Evolutionary conservation across 2,888 invertebrate species (phyloP), one percentile per base, ranked within the genome.

Genomic region (Heliconius ethilla): DNA sequence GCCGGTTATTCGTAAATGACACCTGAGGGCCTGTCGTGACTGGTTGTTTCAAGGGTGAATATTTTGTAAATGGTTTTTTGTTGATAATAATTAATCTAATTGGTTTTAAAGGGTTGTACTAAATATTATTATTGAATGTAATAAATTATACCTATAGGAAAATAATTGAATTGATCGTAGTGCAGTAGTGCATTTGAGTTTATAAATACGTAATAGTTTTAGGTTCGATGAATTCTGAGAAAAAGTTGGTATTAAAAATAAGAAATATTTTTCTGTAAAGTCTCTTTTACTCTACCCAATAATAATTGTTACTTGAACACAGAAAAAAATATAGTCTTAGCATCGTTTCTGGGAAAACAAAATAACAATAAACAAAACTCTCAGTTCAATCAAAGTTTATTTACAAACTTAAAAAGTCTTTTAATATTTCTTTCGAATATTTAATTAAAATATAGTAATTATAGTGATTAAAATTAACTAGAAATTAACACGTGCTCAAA

Each of bases 401-500:
- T 5, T 7, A 18, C 51, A 51, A 67, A 6, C 37, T 67, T n/a
- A 11, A n/a, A 67, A 67, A 67, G 2, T 67, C n/a, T n/a, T 37
- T 40, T 13, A 9, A 66, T 22, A 22, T 33, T 7, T 65, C 55
- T 29, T 22, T 18, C 2, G 18, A 33, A 33, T 22, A 33, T 2
- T 37, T 79, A 82, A 75, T 80, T 76, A 55, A 55, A n/a, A 10
- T 59, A 59, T 10, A 59, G 2, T 59, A 59, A 59, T 59, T 59
- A n/a, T 59, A 59, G 89, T 88, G 87, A 85, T 85, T 84, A 77
- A 87, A 89, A 90, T 89, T 88, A 91, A 91, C 87, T 84, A 87
- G 82, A 89, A 89, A 89, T 92, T 90, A 92, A 88, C 90, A 91
- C 91, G 87, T 88, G 86, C 84, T 83, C 83, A 80, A 83, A 85